These are phyloP conservation scores for Oreotragus oreotragus DNA, from an alignment of 2,113 vertebrate species.

Conservation along the genomic window DNA sequence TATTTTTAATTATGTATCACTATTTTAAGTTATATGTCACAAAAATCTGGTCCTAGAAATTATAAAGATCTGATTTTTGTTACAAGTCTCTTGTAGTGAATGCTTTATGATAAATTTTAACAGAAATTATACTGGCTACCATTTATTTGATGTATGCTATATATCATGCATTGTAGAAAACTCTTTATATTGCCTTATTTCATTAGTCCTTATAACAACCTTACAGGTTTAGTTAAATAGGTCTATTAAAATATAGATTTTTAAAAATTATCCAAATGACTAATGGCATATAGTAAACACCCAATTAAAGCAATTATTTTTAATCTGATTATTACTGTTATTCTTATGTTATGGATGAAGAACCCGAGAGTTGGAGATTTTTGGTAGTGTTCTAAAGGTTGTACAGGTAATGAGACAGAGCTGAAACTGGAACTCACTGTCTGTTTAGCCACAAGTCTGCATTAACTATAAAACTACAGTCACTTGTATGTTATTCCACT, in stretches of 20 bases:
- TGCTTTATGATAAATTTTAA: not conserved
- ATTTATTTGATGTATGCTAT: not conserved
- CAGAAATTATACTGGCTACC: not conserved
- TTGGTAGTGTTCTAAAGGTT: not conserved
- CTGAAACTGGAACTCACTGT: not conserved
- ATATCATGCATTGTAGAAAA: not conserved
- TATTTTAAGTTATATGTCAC: not conserved
- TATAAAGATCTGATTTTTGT: not conserved
- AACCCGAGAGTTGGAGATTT: not conserved
- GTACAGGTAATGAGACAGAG: not conserved
- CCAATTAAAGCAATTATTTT: not conserved
- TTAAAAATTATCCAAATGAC: conserved; percentile 2
- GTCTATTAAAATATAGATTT: conserved; percentile 7
- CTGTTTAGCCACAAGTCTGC: not conserved
- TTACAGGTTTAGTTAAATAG: not conserved
- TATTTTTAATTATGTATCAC: not conserved
- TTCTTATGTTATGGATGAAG: not conserved
- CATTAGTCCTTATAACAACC: not conserved
- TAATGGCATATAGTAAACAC: not conserved
- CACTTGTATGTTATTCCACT: not conserved
- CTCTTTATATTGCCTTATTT: not conserved
- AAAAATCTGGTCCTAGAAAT: not conserved
- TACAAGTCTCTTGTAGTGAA: not conserved
- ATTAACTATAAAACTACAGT: not conserved
- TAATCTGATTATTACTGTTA: not conserved